Conservation (phyloP, 2,797 vertebrate species). For the Periparus ater region DNA sequence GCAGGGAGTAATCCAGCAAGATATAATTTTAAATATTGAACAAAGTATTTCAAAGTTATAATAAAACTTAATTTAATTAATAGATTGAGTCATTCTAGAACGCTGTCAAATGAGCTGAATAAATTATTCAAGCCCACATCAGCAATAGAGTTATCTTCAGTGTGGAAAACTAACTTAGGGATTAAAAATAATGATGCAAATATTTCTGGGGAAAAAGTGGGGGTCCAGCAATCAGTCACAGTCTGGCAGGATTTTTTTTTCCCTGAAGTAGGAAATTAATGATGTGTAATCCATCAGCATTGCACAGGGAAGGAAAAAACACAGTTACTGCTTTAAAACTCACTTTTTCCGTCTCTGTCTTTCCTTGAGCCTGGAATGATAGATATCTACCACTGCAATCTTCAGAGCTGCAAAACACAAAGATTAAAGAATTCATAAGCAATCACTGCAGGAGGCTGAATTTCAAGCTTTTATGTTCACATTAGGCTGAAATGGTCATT, state of each 20-base stretch:
- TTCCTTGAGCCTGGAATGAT: constrained; percentile 96
- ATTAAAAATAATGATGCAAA: not conserved
- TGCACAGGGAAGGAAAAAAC: not conserved
- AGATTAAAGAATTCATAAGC: not conserved
- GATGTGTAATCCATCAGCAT: not conserved
- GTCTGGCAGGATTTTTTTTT: not conserved
- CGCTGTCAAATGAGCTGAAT: constrained; percentile 12
- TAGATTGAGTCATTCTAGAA: constrained; percentile 38
- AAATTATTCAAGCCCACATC: constrained; percentile 5
- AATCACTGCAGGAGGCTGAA: not conserved
- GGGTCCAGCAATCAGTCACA: not conserved
- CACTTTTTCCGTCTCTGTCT: constrained; percentile 97
- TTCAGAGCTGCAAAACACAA: constrained; percentile 87
- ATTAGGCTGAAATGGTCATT: not conserved
- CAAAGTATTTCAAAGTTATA: constrained; percentile 26
- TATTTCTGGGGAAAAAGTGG: not conserved
- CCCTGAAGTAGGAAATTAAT: not conserved
- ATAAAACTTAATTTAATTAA: constrained; percentile 36
- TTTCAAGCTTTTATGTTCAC: not conserved
- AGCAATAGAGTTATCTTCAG: not conserved
- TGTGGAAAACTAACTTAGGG: not conserved
- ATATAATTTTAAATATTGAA: constrained; percentile 51
- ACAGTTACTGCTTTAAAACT: constrained; percentile 61
- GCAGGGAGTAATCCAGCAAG: constrained; percentile 1
- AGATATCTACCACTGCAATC: constrained; percentile 97